These are phyloP conservation scores for Zaprionus vittiger DNA, from an alignment of 1,140 invertebrate genomes.

Conservation along the genomic window DNA sequence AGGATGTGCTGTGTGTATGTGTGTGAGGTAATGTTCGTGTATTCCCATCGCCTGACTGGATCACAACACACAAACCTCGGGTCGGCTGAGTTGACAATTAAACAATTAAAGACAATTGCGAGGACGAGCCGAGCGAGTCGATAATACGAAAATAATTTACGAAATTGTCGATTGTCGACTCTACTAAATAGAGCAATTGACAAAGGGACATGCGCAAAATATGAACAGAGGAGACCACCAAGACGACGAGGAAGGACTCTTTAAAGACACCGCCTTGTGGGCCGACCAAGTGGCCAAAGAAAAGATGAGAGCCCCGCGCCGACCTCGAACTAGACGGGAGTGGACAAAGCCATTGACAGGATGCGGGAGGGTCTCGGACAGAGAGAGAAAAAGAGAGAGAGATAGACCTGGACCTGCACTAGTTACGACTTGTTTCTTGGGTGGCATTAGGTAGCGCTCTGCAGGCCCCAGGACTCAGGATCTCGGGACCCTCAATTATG, in stretches of 20 bases:
- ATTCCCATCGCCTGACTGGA: slow-evolving; percentile 23
- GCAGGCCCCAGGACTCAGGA: slow-evolving; percentile 13
- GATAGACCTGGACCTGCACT: slow-evolving; percentile 30
- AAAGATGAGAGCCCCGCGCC: slow-evolving; percentile 66
- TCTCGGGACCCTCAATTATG: slow-evolving; percentile 71
- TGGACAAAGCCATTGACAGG: slow-evolving; percentile 80
- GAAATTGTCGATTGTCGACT: slow-evolving; percentile 35
- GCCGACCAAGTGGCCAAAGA: slow-evolving; percentile 33
- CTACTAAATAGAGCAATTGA: slow-evolving; percentile 78
- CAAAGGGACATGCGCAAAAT: slow-evolving; percentile 75
- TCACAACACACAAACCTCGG: slow-evolving; percentile 44
- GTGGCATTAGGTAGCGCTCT: slow-evolving; percentile 50
- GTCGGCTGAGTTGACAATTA: slow-evolving; percentile 73
- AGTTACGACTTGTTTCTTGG: slow-evolving; percentile 59
- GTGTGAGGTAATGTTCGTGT: slow-evolving; percentile 8
- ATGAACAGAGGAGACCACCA: slow-evolving; percentile 70
- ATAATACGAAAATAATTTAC: slow-evolving; percentile 83
- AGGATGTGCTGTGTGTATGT: neutral
- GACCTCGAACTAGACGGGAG: slow-evolving; percentile 50
- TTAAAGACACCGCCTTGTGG: slow-evolving; percentile 72
- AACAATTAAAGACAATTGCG: slow-evolving; percentile 76
- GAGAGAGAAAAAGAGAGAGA: neutral
- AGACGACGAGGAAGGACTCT: slow-evolving; percentile 36
- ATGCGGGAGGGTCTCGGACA: slow-evolving; percentile 16
- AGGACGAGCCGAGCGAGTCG: slow-evolving; percentile 58